Percentiles rank a stretch among this genome's conserved stretches.
Conservation (phyloP, 2,797 vertebrate genomes). For the Protosalanx chinensis region DNA sequence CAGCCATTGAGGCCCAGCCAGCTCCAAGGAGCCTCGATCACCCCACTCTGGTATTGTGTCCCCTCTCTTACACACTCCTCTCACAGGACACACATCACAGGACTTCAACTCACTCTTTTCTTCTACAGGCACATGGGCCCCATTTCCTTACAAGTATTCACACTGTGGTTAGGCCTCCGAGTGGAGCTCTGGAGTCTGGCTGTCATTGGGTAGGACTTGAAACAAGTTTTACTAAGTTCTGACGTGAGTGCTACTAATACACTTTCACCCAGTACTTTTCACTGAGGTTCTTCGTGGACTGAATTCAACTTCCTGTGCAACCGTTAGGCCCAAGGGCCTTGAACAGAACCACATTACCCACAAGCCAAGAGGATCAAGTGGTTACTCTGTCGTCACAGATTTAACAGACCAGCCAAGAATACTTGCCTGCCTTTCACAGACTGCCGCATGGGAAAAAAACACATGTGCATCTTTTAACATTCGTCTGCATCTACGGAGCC, state of each 20-base stretch:
- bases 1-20: conserved; percentile 74
- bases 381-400: conserved; percentile 59
- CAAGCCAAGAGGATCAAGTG: conserved; percentile 39
- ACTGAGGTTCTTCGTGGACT: conserved; percentile 33
- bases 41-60: conserved; percentile 77
- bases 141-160: conserved; percentile 55
- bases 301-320: conserved; percentile 42
- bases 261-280: conserved; percentile 37
- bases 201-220: conserved; percentile 7
- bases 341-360: conserved; percentile 40
- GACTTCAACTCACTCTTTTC: conserved; percentile 59
- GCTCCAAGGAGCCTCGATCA: conserved; percentile 77
- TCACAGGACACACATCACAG: conserved; percentile 70
- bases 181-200: conserved; percentile 30
- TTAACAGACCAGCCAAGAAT: conserved; percentile 54
- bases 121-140: conserved; percentile 60
- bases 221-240: conserved; percentile 26
- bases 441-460: conserved; percentile 14
- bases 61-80: conserved; percentile 70
- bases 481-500: conserved; percentile 45
- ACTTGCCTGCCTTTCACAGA: conserved; percentile 35
- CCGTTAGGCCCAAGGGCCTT: conserved; percentile 26
- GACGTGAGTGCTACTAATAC: conserved; percentile 20
- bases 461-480: conserved; percentile 43
- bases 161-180: conserved; percentile 45